Evolutionary conservation across 1,140 invertebrate genomes (phyloP).

Genomic region (Helicoverpa zea): DNA sequence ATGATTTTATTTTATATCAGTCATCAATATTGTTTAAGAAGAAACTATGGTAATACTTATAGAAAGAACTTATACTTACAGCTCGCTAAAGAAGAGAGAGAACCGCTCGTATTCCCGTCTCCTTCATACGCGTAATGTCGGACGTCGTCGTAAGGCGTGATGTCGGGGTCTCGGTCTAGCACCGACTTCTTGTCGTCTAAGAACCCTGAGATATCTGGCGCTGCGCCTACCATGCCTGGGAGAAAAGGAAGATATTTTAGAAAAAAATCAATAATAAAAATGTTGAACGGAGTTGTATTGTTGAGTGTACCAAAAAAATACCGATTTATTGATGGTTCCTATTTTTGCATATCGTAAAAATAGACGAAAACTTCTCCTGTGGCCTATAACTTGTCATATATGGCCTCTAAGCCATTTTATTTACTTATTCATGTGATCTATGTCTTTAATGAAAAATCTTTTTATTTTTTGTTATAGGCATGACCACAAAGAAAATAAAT

Average conservation of each 20-base stretch:
- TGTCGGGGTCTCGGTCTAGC: conserved; percentile 96
- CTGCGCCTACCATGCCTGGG: conserved; percentile 78
- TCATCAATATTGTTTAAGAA: not conserved
- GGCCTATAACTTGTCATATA: too few relatives aligned
- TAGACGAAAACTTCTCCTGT: too few relatives aligned
- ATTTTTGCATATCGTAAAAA: too few relatives aligned
- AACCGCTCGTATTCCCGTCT: conserved; percentile 96
- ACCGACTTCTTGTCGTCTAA: conserved; percentile 95
- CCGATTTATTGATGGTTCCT: too few relatives aligned
- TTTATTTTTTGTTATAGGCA: too few relatives aligned
- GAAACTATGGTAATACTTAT: not conserved
- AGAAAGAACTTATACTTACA: conserved; percentile 86
- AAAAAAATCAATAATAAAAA: not conserved
- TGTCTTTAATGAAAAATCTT: too few relatives aligned
- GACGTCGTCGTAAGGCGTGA: conserved; percentile 97
- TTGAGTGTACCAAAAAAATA: too few relatives aligned
- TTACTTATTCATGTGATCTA: too few relatives aligned
- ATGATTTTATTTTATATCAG: too few relatives aligned
- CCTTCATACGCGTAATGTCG: conserved; percentile 99
- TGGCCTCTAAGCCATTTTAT: too few relatives aligned
- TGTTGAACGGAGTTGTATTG: too few relatives aligned
- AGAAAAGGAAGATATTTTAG: not conserved
- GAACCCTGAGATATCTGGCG: conserved; percentile 96
- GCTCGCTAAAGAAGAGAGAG: conserved; percentile 96
- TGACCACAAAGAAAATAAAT: not conserved